These are phyloP conservation scores for Mesoligia furuncula DNA, from an alignment of 2,888 invertebrate genomes.

Conservation along the genomic window DNA sequence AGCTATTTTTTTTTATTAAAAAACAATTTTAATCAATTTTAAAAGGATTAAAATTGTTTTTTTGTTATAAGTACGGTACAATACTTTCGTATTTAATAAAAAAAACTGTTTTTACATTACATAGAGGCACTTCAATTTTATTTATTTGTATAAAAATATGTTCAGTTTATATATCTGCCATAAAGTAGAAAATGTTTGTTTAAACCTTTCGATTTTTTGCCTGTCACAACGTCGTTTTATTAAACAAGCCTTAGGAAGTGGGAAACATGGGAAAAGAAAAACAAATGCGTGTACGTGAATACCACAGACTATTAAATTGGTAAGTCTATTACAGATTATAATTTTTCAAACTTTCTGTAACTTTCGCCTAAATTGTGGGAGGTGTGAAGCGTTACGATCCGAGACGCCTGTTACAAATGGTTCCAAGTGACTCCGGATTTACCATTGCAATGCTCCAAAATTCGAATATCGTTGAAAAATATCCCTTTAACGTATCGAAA, in stretches of 20 bases:
- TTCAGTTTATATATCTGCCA: neutral
- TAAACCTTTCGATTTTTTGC: neutral
- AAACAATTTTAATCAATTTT: too few relatives aligned
- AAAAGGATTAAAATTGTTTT: too few relatives aligned
- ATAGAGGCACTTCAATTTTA: too few relatives aligned
- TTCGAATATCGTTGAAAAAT: constrained; percentile 61
- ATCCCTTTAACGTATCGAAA: constrained; percentile 23
- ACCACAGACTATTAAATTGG: neutral
- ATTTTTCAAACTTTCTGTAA: neutral
- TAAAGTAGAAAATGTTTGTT: neutral
- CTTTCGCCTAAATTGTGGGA: constrained; percentile 62
- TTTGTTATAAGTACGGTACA: too few relatives aligned
- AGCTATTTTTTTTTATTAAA: too few relatives aligned
- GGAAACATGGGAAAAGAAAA: neutral
- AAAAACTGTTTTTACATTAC: too few relatives aligned
- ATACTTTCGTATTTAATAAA: too few relatives aligned
- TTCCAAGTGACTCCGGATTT: constrained; percentile 69
- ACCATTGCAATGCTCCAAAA: constrained; percentile 66
- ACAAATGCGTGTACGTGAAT: neutral
- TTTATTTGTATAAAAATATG: neutral
- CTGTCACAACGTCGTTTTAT: neutral
- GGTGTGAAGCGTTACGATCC: constrained; percentile 72
- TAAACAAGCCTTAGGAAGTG: neutral
- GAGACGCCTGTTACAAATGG: constrained; percentile 73
- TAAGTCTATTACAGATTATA: neutral